Conservation (phyloP, 2,888 invertebrate genomes). For the Agrotis puta region DNA sequence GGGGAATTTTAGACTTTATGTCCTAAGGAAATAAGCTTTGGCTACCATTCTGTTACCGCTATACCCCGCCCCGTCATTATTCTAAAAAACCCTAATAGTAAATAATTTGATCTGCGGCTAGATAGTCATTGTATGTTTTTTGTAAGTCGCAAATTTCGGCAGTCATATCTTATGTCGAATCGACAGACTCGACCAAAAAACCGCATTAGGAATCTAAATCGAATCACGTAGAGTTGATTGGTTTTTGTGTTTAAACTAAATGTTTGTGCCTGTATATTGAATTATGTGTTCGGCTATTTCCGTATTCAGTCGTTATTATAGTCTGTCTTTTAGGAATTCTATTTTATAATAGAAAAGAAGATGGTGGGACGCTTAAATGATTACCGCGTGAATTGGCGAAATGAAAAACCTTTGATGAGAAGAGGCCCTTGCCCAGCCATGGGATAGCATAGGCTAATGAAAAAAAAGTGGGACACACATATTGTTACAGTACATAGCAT, state of each 20-base stretch:
- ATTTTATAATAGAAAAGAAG: no score
- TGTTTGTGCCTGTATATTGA: slow-evolving; percentile 63
- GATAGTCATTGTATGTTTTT: slow-evolving; percentile 80
- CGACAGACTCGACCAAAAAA: slow-evolving; percentile 74
- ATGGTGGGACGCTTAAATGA: no score
- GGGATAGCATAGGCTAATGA: no score
- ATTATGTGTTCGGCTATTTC: slow-evolving; percentile 40
- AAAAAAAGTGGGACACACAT: background rate
- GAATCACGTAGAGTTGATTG: slow-evolving; percentile 85
- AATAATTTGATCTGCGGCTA: slow-evolving; percentile 79
- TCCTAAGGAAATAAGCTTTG: slow-evolving; percentile 62
- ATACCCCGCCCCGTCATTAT: slow-evolving; percentile 70
- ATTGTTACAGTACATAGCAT: background rate
- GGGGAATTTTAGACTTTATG: slow-evolving; percentile 64
- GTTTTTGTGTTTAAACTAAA: slow-evolving; percentile 80
- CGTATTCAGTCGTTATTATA: slow-evolving; percentile 26
- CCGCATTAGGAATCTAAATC: slow-evolving; percentile 81
- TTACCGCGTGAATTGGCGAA: no score
- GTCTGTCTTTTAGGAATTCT: slow-evolving; percentile 9
- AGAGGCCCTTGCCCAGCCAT: no score
- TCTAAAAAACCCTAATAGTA: slow-evolving; percentile 69
- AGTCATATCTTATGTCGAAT: slow-evolving; percentile 77
- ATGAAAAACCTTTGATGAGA: no score
- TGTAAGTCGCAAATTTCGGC: slow-evolving; percentile 73
- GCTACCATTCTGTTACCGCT: slow-evolving; percentile 71